A percentile compares a stretch with the other conserved stretches of the same genome.
These are phyloP conservation scores for Oncorhynchus tshawytscha DNA, from an alignment of 2,113 vertebrate genomes.

Conservation along the genomic window DNA sequence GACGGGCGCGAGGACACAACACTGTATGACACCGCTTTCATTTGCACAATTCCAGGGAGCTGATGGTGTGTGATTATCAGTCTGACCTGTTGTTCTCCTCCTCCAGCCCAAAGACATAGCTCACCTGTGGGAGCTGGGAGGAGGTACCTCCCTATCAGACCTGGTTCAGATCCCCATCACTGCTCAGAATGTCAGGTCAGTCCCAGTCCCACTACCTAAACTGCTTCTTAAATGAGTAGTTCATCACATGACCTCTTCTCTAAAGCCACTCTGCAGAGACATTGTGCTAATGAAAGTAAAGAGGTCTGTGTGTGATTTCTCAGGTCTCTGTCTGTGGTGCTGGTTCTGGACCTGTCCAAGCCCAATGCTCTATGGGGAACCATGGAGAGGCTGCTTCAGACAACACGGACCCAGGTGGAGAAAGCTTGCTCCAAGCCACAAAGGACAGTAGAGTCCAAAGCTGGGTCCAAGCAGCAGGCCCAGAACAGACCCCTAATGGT, in stretches of 20 bases:
- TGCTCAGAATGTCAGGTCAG: constrained; percentile 77
- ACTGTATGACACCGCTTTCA: constrained; percentile 67
- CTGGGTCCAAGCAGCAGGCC: constrained; percentile 69
- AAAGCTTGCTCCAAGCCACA: constrained; percentile 75
- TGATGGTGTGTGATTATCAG: background rate
- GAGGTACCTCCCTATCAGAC: constrained; percentile 88
- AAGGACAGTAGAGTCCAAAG: constrained; percentile 69
- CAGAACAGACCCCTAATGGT: constrained; percentile 61
- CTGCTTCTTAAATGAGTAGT: no score
- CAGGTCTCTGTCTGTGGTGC: constrained; percentile 85
- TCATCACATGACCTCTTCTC: background rate
- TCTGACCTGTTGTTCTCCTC: constrained; percentile 27
- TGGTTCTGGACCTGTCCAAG: constrained; percentile 90
- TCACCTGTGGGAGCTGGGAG: constrained; percentile 95
- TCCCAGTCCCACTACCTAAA: background rate
- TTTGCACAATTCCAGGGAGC: background rate
- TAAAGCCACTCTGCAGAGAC: background rate
- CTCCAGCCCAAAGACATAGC: constrained; percentile 90
- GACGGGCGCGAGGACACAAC: constrained; percentile 86
- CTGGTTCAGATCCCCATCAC: constrained; percentile 87
- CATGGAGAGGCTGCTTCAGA: constrained; percentile 84
- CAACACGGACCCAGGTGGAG: constrained; percentile 76
- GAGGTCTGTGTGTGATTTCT: background rate
- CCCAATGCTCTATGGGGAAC: constrained; percentile 87
- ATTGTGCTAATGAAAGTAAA: no score